Conservation (phyloP, 2,797 vertebrate genomes). For the Bradypus variegatus region DNA sequence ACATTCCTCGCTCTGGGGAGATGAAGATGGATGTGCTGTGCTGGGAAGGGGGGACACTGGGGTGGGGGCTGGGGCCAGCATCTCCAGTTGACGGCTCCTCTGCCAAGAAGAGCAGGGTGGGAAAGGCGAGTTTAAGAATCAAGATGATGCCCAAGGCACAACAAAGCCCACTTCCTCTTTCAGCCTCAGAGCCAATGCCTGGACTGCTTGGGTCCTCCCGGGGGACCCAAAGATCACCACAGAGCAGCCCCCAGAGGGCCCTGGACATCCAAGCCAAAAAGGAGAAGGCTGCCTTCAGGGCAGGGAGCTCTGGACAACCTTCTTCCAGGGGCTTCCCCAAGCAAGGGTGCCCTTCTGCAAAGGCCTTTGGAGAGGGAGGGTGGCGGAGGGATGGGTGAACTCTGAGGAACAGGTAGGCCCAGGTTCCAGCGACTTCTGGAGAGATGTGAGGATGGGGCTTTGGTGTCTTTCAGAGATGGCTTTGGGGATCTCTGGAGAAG, state of each 20-base stretch:
- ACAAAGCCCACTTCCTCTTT: constrained; percentile 49
- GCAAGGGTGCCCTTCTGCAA: background rate
- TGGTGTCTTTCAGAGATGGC: background rate
- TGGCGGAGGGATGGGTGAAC: too few relatives aligned
- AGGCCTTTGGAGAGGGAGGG: background rate
- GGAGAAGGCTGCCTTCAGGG: background rate
- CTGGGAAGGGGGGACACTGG: constrained; percentile 16
- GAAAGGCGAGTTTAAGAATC: constrained; percentile 15
- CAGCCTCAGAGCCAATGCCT: constrained; percentile 22
- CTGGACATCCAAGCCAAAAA: background rate
- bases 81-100: constrained; percentile 31
- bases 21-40: constrained; percentile 54
- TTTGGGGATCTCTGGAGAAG: background rate
- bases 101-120: constrained; percentile 45
- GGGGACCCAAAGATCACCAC: background rate
- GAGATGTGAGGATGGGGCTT: background rate
- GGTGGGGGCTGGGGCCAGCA: background rate
- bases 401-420: too few relatives aligned
- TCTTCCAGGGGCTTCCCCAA: background rate
- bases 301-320: background rate
- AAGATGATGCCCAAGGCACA: background rate
- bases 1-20: constrained; percentile 58
- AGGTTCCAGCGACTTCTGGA: background rate
- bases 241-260: background rate
- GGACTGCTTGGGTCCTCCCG: background rate